Percentiles rank a stretch among this genome's conserved stretches.
Evolutionary conservation across 37 sponge, comb jelly and placozoan species (phyloP).

Genomic region (Halichondria panicea): DNA sequence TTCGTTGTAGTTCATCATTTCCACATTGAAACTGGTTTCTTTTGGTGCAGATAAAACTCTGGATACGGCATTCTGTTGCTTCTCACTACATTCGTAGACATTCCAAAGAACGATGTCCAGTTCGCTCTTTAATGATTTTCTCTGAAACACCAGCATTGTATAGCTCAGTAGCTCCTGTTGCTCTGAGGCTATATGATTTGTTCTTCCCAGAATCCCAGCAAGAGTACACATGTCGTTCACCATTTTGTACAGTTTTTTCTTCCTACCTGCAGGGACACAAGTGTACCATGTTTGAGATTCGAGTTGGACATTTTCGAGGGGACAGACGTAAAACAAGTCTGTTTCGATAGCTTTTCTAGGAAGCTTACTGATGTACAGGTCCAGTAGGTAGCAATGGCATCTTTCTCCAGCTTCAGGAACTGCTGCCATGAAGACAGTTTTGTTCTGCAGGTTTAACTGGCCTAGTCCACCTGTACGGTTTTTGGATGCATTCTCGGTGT

Average conservation of each 20-base stretch:
- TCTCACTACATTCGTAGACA: slow-evolving; percentile 10
- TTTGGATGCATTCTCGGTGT: slow-evolving; percentile 49
- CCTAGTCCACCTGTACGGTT: slow-evolving; percentile 39
- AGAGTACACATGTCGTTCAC: slow-evolving; percentile 25
- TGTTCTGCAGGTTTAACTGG: slow-evolving; percentile 20
- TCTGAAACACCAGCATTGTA: slow-evolving; percentile 38
- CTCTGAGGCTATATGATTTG: slow-evolving; percentile 49
- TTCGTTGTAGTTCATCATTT: background rate
- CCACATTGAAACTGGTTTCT: background rate
- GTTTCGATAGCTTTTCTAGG: slow-evolving; percentile 10
- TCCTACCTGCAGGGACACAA: slow-evolving; percentile 22
- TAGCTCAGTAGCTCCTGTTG: slow-evolving; percentile 26
- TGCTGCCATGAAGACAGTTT: slow-evolving; percentile 25
- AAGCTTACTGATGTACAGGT: slow-evolving; percentile 21
- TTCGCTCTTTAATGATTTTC: slow-evolving; percentile 28
- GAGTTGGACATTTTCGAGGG: no score
- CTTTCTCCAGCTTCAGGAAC: slow-evolving; percentile 8
- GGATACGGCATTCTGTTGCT: slow-evolving; percentile 28
- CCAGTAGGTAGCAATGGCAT: slow-evolving; percentile 22
- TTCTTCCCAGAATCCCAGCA: slow-evolving; percentile 18
- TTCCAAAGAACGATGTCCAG: slow-evolving; percentile 44
- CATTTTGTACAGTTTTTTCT: slow-evolving; percentile 28
- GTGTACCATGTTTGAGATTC: slow-evolving; percentile 35
- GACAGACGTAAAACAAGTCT: slow-evolving; percentile 5
- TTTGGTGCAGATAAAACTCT: background rate